Percentiles rank a stretch among this genome's conserved stretches.
Conservation (phyloP, 2,797 vertebrate species). For the Amblyraja radiata region DNA sequence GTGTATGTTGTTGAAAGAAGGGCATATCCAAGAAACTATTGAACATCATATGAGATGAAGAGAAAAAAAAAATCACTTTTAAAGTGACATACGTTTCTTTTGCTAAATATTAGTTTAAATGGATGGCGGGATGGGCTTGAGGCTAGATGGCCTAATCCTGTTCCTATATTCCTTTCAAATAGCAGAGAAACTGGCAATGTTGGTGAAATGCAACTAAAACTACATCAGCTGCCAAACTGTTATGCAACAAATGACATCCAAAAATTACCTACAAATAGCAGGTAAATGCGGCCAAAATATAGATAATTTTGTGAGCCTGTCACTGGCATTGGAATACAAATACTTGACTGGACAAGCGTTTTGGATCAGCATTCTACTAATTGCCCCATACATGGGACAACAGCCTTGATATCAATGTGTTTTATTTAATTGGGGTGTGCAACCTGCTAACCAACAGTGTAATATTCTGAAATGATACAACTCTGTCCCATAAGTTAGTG, state of each 20-base stretch:
- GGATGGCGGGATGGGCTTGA: not conserved
- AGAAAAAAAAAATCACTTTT: not conserved
- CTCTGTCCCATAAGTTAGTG: slow-evolving; percentile 8
- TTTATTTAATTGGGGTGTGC: slow-evolving; percentile 13
- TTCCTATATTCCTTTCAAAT: not conserved
- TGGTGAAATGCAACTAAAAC: not conserved
- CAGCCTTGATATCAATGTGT: not conserved
- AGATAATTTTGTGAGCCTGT: not conserved
- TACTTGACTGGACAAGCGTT: not conserved
- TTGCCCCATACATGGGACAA: not conserved
- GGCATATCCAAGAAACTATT: not conserved
- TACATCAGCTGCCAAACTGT: not conserved
- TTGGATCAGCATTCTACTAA: slow-evolving; percentile 13
- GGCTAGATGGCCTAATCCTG: not conserved
- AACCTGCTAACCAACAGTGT: slow-evolving; percentile 5
- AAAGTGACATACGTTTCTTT: not conserved
- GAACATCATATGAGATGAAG: not conserved
- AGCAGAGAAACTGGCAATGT: slow-evolving; percentile 5
- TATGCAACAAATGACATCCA: slow-evolving; percentile 31
- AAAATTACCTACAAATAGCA: not conserved
- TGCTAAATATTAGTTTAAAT: not conserved
- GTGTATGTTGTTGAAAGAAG: not conserved
- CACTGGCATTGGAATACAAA: not conserved
- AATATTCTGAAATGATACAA: not conserved
- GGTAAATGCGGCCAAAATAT: slow-evolving; percentile 8